These are phyloP conservation scores for Mormyrus lacerda DNA, from an alignment of 2,113 vertebrate species.

Conservation along the genomic window DNA sequence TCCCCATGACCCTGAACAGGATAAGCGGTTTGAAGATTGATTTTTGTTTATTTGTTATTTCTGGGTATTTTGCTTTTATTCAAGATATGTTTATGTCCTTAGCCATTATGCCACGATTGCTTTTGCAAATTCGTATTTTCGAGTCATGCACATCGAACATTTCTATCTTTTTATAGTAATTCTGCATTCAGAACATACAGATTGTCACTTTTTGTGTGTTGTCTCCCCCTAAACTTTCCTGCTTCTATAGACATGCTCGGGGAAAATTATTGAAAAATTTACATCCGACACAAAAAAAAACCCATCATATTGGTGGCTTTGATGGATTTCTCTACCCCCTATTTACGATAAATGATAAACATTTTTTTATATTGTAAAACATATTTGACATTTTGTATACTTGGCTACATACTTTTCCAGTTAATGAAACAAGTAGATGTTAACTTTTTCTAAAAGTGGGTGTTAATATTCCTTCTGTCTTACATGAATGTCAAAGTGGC, in stretches of 20 bases:
- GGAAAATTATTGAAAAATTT: background rate
- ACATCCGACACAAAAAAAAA: background rate
- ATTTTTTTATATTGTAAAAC: background rate
- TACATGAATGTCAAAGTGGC: background rate
- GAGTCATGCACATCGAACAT: background rate
- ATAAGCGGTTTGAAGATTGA: background rate
- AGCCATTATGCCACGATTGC: background rate
- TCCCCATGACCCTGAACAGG: background rate
- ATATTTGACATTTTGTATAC: background rate
- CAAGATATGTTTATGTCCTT: background rate
- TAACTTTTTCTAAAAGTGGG: background rate
- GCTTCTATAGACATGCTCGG: background rate
- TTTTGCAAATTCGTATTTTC: background rate
- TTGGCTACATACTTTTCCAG: background rate
- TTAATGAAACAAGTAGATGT: background rate
- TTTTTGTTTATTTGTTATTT: background rate
- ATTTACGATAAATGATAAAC: background rate
- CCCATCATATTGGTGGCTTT: background rate
- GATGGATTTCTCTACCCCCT: background rate
- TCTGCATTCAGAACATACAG: background rate
- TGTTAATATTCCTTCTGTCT: background rate
- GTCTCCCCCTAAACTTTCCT: background rate
- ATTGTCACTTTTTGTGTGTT: background rate
- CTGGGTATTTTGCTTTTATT: background rate
- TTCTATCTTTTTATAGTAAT: background rate